Percentiles rank a stretch among this genome's conserved stretches.
Evolutionary conservation across 2,888 invertebrate species (phyloP).

Genomic region (Agapostemon virescens): DNA sequence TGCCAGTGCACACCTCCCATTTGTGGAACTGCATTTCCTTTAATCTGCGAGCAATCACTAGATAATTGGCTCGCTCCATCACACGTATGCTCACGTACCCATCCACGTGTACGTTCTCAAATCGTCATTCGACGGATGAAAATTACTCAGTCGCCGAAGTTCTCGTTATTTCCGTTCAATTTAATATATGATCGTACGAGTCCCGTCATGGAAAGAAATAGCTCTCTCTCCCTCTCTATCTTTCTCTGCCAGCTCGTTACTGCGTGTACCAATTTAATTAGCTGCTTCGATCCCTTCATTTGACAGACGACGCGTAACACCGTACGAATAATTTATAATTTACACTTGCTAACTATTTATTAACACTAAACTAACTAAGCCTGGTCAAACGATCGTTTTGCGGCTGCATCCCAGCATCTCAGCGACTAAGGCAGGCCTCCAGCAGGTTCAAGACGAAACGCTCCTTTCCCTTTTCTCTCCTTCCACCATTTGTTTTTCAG

Average conservation of each 20-base stretch:
- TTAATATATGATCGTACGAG: slow-evolving; percentile 18
- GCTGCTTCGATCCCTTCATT: neutral
- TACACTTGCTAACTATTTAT: neutral
- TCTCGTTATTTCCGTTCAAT: slow-evolving; percentile 48
- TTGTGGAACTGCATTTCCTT: slow-evolving; percentile 74
- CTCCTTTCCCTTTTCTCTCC: too few relatives aligned
- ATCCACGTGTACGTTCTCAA: slow-evolving; percentile 58
- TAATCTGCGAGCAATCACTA: slow-evolving; percentile 75
- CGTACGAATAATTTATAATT: neutral
- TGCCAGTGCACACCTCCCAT: slow-evolving; percentile 62
- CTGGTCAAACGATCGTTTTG: too few relatives aligned
- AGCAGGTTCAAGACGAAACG: too few relatives aligned
- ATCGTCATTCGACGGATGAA: slow-evolving; percentile 59
- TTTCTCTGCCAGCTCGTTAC: neutral
- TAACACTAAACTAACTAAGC: too few relatives aligned
- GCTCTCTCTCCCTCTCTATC: neutral
- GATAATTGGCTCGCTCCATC: slow-evolving; percentile 68
- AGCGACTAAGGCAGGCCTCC: too few relatives aligned
- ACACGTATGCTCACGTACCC: slow-evolving; percentile 38
- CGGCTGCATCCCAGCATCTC: too few relatives aligned
- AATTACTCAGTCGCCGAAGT: slow-evolving; percentile 53
- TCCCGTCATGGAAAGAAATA: slow-evolving; percentile 9
- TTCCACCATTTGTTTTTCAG: too few relatives aligned
- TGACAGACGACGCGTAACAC: neutral
- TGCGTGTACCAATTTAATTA: neutral